Conservation (phyloP, 2,113 vertebrate species). For the Reinhardtius hippoglossoides region DNA sequence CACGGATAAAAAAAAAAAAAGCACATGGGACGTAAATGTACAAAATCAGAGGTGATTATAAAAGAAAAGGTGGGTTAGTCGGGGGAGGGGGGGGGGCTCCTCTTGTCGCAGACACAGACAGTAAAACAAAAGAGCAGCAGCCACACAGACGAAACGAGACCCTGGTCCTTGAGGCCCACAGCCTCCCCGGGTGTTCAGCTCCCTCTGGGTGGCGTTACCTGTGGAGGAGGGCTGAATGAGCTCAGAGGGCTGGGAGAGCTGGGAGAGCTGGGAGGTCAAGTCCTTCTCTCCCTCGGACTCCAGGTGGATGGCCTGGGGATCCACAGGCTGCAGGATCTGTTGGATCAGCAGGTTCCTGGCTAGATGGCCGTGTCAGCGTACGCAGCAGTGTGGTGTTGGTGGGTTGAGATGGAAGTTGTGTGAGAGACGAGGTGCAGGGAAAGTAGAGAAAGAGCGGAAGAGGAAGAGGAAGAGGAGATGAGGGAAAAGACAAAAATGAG, state of each 20-base stretch:
- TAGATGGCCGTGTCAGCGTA: conserved; percentile 65
- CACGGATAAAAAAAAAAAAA: conserved; percentile 2
- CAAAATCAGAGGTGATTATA: conserved; percentile 43
- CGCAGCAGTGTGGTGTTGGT: conserved; percentile 15
- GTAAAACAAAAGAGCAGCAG: conserved; percentile 52
- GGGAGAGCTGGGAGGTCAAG: conserved; percentile 83
- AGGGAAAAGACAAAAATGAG: conserved; percentile 20
- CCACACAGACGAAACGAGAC: conserved; percentile 40
- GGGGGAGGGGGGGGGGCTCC: conserved; percentile 27
- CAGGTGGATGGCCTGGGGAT: conserved; percentile 86
- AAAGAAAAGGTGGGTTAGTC: conserved; percentile 57
- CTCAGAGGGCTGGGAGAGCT: conserved; percentile 76
- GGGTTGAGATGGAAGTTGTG: conserved; percentile 28
- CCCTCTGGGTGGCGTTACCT: conserved; percentile 87
- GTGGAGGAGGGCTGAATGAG: conserved; percentile 81
- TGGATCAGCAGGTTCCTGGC: conserved; percentile 89
- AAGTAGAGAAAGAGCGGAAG: conserved; percentile 25
- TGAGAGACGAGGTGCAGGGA: conserved; percentile 12
- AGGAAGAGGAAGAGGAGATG: not conserved
- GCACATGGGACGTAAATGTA: conserved; percentile 44
- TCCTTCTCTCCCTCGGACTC: conserved; percentile 84
- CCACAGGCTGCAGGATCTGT: conserved; percentile 85
- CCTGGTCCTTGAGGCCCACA: conserved; percentile 28
- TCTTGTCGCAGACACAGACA: conserved; percentile 36
- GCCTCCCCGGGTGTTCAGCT: conserved; percentile 33